phyloP scores from a whole-genome alignment of 2,888 invertebrate species.

The Epicampocera succincta region DNA sequence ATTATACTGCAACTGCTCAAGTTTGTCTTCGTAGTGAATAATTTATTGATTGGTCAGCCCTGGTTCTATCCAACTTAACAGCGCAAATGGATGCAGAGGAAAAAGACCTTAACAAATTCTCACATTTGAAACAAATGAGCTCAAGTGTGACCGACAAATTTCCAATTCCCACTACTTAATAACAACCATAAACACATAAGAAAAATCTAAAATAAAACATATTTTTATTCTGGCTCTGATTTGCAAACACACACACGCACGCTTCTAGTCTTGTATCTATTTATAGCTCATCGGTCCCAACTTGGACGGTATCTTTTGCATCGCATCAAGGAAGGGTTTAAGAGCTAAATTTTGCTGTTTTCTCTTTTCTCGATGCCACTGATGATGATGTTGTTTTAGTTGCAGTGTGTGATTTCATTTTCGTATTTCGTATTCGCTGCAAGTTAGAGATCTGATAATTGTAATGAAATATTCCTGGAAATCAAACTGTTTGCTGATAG shows the following conservation, averaged over 20 bases:
- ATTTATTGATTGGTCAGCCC: slow-evolving; percentile 13
- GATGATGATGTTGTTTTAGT: slow-evolving; percentile 14
- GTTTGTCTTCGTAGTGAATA: no score
- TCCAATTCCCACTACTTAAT: slow-evolving; percentile 71
- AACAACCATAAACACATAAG: slow-evolving; percentile 27
- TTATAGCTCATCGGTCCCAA: slow-evolving; percentile 26
- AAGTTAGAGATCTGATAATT: slow-evolving; percentile 70
- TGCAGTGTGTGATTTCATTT: slow-evolving; percentile 51
- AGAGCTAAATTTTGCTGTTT: slow-evolving; percentile 13
- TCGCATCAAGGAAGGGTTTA: slow-evolving; percentile 51
- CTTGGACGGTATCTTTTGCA: slow-evolving; percentile 32
- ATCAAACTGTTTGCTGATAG: slow-evolving; percentile 61
- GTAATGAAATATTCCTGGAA: slow-evolving; percentile 80
- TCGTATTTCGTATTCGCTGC: slow-evolving; percentile 49
- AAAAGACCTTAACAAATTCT: slow-evolving; percentile 68
- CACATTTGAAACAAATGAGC: slow-evolving; percentile 80
- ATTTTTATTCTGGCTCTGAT: slow-evolving; percentile 20
- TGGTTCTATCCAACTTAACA: slow-evolving; percentile 6
- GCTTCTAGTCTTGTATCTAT: slow-evolving; percentile 11
- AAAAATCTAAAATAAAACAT: slow-evolving; percentile 15
- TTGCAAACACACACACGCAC: neutral
- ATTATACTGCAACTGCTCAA: no score
- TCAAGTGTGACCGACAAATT: slow-evolving; percentile 80
- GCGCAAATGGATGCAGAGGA: slow-evolving; percentile 14
- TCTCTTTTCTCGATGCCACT: neutral